Conservation (phyloP, 2,797 vertebrate genomes). For the Vespertilio murinus region DNA sequence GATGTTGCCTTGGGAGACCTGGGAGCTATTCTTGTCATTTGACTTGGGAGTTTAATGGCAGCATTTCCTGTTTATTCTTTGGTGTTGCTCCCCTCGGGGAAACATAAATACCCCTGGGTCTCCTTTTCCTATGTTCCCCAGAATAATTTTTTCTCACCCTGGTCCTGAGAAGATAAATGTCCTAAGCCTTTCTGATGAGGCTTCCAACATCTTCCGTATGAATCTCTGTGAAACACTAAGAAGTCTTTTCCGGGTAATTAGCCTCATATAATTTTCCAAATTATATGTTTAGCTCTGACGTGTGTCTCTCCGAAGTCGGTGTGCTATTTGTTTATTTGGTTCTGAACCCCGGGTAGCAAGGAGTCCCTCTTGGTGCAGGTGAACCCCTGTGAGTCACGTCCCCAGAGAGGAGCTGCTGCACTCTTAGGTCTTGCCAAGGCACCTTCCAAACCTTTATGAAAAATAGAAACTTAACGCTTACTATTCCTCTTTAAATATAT, state of each 20-base stretch:
- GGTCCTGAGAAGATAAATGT: conserved; percentile 35
- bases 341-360: background rate
- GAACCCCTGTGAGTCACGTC: background rate
- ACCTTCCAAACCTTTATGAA: background rate
- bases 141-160: conserved; percentile 8
- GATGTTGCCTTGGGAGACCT: background rate
- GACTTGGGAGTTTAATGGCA: background rate
- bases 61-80: background rate
- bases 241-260: conserved; percentile 47
- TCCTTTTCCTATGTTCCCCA: background rate
- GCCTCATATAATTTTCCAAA: conserved; percentile 68
- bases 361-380: conserved; percentile 19
- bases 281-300: conserved; percentile 57
- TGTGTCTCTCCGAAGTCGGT: conserved; percentile 57
- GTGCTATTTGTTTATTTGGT: conserved; percentile 63
- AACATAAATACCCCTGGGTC: background rate
- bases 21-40: background rate
- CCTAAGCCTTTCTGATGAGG: conserved; percentile 30
- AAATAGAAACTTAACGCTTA: conserved; percentile 14
- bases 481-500: background rate
- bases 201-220: background rate
- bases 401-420: background rate
- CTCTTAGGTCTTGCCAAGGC: background rate
- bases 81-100: background rate
- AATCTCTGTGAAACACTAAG: conserved; percentile 12